Evolutionary conservation across 2,797 vertebrate genomes (phyloP).

Genomic region (Caiman crocodilus): DNA sequence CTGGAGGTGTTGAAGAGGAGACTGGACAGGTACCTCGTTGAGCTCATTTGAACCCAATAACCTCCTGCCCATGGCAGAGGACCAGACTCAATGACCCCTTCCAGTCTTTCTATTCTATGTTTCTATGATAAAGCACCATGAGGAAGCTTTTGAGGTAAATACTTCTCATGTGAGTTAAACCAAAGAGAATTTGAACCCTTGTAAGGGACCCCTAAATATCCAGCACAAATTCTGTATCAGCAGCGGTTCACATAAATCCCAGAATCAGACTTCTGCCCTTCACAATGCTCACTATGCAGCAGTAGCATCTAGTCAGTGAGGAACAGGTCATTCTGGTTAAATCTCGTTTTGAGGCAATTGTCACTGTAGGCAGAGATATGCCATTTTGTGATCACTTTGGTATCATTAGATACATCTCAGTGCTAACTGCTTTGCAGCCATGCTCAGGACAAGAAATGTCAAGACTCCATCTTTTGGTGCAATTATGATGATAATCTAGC

Average conservation of each 20-base stretch:
- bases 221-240: constrained; percentile 41
- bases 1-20: too few relatives aligned
- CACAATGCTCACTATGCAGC: constrained; percentile 32
- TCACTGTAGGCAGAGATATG: constrained; percentile 25
- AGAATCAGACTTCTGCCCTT: constrained; percentile 34
- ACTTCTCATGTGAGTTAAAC: background rate
- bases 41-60: too few relatives aligned
- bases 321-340: constrained; percentile 14
- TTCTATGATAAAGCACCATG: background rate
- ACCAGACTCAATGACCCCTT: too few relatives aligned
- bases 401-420: constrained; percentile 59
- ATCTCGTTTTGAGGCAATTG: background rate
- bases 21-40: too few relatives aligned
- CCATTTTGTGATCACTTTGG: constrained; percentile 65
- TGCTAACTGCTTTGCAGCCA: constrained; percentile 58
- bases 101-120: too few relatives aligned
- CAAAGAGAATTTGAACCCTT: background rate
- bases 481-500: too few relatives aligned
- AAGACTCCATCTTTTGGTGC: background rate
- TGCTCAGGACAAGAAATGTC: constrained; percentile 23
- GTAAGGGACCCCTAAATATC: background rate
- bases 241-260: background rate
- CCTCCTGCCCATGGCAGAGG: too few relatives aligned
- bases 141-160: background rate
- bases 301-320: constrained; percentile 55